Evolutionary conservation across 2,888 invertebrate species (phyloP).

Genomic region (Orthonevra nobilis): DNA sequence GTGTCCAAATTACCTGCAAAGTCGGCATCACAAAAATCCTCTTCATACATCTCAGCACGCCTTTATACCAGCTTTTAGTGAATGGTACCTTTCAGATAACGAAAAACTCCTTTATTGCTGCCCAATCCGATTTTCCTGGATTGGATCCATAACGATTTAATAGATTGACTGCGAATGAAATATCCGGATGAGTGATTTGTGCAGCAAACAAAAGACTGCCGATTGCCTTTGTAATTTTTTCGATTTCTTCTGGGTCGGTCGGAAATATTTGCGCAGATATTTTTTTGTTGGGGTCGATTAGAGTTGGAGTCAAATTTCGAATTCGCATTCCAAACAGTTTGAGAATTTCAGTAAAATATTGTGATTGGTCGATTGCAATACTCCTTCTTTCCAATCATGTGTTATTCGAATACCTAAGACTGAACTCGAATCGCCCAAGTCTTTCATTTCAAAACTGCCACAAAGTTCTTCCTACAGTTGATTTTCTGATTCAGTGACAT

Average conservation of each 20-base stretch:
- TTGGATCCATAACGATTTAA: conserved; percentile 39
- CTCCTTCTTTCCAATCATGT: too few species aligned
- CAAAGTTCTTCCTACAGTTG: background rate
- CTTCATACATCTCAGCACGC: background rate
- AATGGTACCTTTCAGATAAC: too few species aligned
- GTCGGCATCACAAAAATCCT: conserved; percentile 12
- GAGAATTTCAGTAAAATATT: too few species aligned
- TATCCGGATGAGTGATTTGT: conserved; percentile 59
- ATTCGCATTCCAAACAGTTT: conserved; percentile 51
- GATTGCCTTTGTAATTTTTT: too few species aligned
- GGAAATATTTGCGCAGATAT: conserved; percentile 49
- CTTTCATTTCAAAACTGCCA: conserved; percentile 28
- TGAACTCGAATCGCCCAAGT: conserved; percentile 25
- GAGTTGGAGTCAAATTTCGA: conserved; percentile 35
- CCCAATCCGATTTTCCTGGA: conserved; percentile 63
- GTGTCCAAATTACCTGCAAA: conserved; percentile 24
- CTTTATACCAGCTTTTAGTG: too few species aligned
- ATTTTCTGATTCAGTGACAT: background rate
- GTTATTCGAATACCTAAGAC: too few species aligned
- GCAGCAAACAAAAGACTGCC: conserved; percentile 60
- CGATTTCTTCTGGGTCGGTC: conserved; percentile 31
- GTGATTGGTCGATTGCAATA: conserved; percentile 63
- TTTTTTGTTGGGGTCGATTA: conserved; percentile 54
- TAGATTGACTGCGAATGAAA: conserved; percentile 17
- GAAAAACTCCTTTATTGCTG: conserved; percentile 53